Conservation (phyloP, 2,888 invertebrate genomes). For the Liodrosophila aerea region DNA sequence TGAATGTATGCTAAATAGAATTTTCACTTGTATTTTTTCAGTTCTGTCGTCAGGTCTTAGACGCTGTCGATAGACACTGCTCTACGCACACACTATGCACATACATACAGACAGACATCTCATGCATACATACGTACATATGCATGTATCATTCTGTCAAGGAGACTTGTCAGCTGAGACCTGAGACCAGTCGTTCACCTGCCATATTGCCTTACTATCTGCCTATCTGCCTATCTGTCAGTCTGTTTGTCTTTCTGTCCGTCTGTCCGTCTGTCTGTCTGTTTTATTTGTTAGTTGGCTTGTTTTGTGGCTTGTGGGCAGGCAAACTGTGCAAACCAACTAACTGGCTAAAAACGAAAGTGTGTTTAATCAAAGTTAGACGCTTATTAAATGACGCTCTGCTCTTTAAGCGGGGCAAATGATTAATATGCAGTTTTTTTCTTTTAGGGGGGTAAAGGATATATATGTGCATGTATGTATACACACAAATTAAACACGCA, state of each 20-base stretch:
- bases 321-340: slow-evolving; percentile 64
- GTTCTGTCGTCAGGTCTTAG: slow-evolving; percentile 44
- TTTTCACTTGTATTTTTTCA: slow-evolving; percentile 42
- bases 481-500: slow-evolving; percentile 71
- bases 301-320: slow-evolving; percentile 51
- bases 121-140: not conserved
- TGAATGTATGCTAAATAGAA: slow-evolving; percentile 76
- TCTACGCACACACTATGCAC: slow-evolving; percentile 1
- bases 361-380: slow-evolving; percentile 62
- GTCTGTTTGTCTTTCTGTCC: slow-evolving; percentile 26
- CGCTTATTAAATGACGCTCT: slow-evolving; percentile 27
- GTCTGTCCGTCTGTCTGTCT: slow-evolving; percentile 37
- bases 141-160: slow-evolving; percentile 52
- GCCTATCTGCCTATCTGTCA: slow-evolving; percentile 25
- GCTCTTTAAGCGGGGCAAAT: slow-evolving; percentile 50
- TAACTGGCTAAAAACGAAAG: slow-evolving; percentile 70
- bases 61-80: slow-evolving; percentile 45
- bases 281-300: slow-evolving; percentile 21
- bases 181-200: not conserved
- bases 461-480: not conserved
- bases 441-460: slow-evolving; percentile 14
- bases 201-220: slow-evolving; percentile 13
- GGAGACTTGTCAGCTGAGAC: slow-evolving; percentile 68
- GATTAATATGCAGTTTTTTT: slow-evolving; percentile 64
- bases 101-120: not conserved